Evolutionary conservation across 1,140 invertebrate species (phyloP).

Genomic region (Littorina saxatilis): DNA sequence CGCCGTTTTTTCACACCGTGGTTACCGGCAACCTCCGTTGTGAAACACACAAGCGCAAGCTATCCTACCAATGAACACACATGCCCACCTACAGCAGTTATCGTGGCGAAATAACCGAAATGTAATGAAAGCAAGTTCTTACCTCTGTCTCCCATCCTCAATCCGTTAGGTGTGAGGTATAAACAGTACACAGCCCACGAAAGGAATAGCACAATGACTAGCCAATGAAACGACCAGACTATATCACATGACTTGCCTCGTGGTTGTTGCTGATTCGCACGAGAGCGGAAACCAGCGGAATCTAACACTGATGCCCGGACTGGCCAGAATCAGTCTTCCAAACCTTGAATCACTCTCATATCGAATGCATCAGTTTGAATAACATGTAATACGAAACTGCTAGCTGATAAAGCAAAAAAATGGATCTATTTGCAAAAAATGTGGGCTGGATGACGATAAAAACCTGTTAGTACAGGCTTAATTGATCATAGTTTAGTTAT

Average conservation of each 20-base stretch:
- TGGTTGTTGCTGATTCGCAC: neutral
- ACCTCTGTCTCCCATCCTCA: constrained; percentile 39
- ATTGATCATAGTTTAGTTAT: too few relatives aligned
- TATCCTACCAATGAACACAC: neutral
- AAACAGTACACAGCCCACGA: constrained; percentile 9
- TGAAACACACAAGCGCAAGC: neutral
- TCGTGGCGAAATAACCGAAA: neutral
- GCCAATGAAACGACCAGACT: constrained; percentile 22
- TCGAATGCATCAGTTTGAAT: too few relatives aligned
- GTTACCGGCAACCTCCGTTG: neutral
- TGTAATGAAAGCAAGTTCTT: neutral
- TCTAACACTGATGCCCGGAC: too few relatives aligned
- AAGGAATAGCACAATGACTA: constrained; percentile 22
- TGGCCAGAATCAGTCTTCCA: too few relatives aligned
- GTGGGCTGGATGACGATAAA: too few relatives aligned
- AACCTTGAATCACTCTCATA: too few relatives aligned
- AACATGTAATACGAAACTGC: too few relatives aligned
- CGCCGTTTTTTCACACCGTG: neutral
- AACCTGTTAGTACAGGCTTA: too few relatives aligned
- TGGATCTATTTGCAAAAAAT: too few relatives aligned
- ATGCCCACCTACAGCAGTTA: neutral
- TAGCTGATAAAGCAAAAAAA: too few relatives aligned
- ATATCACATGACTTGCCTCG: constrained; percentile 15
- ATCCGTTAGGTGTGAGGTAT: constrained; percentile 30
- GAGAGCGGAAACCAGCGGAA: too few relatives aligned